Evolutionary conservation across 2,113 vertebrate genomes (phyloP).

Genomic region (Protobothrops flavoviridis): DNA sequence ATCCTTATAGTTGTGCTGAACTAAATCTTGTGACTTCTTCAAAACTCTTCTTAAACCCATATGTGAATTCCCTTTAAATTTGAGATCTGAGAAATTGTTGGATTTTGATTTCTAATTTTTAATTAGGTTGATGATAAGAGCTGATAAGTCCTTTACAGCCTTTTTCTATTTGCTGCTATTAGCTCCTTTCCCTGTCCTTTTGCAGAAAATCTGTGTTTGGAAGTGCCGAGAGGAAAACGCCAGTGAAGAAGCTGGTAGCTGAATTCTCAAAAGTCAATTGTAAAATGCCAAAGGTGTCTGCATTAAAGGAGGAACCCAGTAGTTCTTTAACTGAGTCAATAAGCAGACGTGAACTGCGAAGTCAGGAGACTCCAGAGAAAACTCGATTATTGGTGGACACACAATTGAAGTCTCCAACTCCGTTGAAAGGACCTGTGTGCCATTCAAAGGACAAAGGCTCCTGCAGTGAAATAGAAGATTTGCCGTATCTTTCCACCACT

Average conservation of each 20-base stretch:
- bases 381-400: slow-evolving; percentile 75
- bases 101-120: neutral
- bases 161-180: neutral
- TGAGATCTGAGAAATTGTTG: too few species aligned
- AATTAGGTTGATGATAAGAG: neutral
- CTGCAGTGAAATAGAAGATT: slow-evolving; percentile 84
- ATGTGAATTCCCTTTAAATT: neutral
- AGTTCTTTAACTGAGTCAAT: slow-evolving; percentile 83
- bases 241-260: slow-evolving; percentile 79
- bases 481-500: slow-evolving; percentile 94
- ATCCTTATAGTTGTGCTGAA: neutral
- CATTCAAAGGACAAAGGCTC: slow-evolving; percentile 82
- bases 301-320: slow-evolving; percentile 81
- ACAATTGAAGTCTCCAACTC: slow-evolving; percentile 68
- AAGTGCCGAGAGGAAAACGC: slow-evolving; percentile 84
- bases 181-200: neutral
- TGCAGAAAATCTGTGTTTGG: slow-evolving; percentile 83
- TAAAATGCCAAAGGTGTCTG: slow-evolving; percentile 86
- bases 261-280: slow-evolving; percentile 87
- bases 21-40: neutral
- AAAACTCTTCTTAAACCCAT: neutral
- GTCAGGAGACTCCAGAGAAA: slow-evolving; percentile 93
- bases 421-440: slow-evolving; percentile 60
- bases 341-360: slow-evolving; percentile 87
- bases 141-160: neutral